Base-by-base conservation (phyloP, 92 coral and sea anemone genomes). In the Anthopleura xanthogrammica region DNA sequence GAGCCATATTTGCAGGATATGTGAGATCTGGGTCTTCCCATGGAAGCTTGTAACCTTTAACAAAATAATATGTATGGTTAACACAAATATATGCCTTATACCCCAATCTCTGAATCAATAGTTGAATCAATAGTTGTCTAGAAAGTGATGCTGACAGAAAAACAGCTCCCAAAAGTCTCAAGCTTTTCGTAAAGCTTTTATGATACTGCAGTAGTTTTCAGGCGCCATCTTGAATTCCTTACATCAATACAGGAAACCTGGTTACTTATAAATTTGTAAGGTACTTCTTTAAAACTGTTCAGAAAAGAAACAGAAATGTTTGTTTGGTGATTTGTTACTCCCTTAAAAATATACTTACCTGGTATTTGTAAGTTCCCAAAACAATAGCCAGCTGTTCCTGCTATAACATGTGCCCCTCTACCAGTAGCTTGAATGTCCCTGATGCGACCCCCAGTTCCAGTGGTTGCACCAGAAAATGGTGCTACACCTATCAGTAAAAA, bases 341-440 rank as follows among this genome's bases (percentile, higher is more conserved):
- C 9, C 50, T 46, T 9, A 4, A 3, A 19, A 5, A 57, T 80
- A 56, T 23, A 2, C 76, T 23, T 76, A 95, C 98, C 96, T 90
- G 98, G 96, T 64, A 94, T 92, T 73, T 94, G 94, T 39, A 94
- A 91, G 71, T 94, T 95, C 52, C 98, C 98, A 91, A 95, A 95
- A 85, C 98, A 95, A 80, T 95, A 95, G 0, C 98, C 98, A 52
- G 98, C 98, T 50, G 98, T 95, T 36, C 98, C 98, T 68, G 98
- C 98, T 40, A 95, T 94, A 74, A 95, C 98, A 90, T 95, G 95
- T 3, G 94, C 93, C 4, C 98, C 98, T 60, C 92, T 87, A 3
- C 98, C 98, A 29, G 98, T 94, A 65, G 98, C 98, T 90, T 95
- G 98, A 20, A 95, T 95, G 83, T 95, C 98, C 78, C 98, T 78